These are phyloP conservation scores for Mesaphorura yosii DNA, from an alignment of 1,140 invertebrate species.

Conservation along the genomic window DNA sequence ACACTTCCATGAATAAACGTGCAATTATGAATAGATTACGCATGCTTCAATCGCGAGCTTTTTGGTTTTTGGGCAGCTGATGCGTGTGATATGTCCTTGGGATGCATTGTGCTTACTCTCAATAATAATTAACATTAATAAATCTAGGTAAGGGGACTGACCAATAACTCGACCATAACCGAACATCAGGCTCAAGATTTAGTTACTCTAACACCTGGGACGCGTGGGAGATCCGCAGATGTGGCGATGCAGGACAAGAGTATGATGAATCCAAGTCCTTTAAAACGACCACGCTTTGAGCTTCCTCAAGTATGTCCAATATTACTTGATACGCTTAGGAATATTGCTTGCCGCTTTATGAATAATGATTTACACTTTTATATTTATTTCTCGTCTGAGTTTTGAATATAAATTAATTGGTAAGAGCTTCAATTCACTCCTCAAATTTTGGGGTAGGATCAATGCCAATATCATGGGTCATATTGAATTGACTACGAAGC, in stretches of 20 bases:
- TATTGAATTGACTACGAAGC: neutral
- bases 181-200: too few relatives aligned
- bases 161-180: too few relatives aligned
- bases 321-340: neutral
- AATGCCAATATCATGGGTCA: neutral
- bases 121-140: conserved; percentile 20
- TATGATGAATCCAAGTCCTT: conserved; percentile 14
- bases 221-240: neutral
- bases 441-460: too few relatives aligned
- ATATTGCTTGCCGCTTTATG: neutral
- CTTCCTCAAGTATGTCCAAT: conserved; percentile 22
- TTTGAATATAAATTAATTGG: neutral
- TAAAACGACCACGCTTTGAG: conserved; percentile 29
- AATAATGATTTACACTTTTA: neutral
- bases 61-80: neutral
- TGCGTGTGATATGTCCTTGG: neutral
- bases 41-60: neutral
- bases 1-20: neutral
- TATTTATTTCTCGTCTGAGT: neutral
- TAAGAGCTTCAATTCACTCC: too few relatives aligned
- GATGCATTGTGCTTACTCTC: too few relatives aligned
- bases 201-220: neutral
- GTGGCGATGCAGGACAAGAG: neutral
- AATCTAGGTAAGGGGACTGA: neutral
- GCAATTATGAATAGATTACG: neutral